phyloP scores from a whole-genome alignment of 2,888 invertebrate genomes.

The Zygogramma bicolorata region DNA sequence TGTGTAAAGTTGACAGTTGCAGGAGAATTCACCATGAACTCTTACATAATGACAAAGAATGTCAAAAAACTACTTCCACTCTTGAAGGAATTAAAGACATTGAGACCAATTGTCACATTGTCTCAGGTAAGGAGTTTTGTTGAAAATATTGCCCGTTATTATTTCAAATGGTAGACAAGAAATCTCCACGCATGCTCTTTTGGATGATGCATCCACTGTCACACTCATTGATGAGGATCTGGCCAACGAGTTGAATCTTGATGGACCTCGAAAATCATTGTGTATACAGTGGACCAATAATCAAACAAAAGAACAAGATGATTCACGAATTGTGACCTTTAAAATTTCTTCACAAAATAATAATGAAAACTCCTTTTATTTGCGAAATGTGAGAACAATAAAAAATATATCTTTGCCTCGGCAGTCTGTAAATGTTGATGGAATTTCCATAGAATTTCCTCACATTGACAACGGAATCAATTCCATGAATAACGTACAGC shows the following conservation, averaged over 20 bases:
- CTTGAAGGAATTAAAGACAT: too few species aligned
- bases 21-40: too few species aligned
- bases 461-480: background rate
- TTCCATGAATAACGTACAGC: background rate
- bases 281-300: slow-evolving; percentile 1
- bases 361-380: background rate
- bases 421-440: background rate
- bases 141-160: too few species aligned
- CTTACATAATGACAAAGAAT: too few species aligned
- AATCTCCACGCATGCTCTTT: too few species aligned
- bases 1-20: too few species aligned
- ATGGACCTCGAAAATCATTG: background rate
- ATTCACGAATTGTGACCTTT: background rate
- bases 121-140: too few species aligned
- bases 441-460: background rate
- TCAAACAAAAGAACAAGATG: slow-evolving; percentile 5
- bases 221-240: background rate
- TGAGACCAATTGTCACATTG: too few species aligned
- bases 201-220: too few species aligned
- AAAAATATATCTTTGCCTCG: background rate
- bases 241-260: background rate
- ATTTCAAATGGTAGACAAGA: too few species aligned
- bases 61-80: too few species aligned
- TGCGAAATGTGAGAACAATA: background rate
- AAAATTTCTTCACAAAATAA: too few species aligned